These are phyloP conservation scores for Halyomorpha halys DNA, from an alignment of 1,140 invertebrate genomes.

Conservation along the genomic window DNA sequence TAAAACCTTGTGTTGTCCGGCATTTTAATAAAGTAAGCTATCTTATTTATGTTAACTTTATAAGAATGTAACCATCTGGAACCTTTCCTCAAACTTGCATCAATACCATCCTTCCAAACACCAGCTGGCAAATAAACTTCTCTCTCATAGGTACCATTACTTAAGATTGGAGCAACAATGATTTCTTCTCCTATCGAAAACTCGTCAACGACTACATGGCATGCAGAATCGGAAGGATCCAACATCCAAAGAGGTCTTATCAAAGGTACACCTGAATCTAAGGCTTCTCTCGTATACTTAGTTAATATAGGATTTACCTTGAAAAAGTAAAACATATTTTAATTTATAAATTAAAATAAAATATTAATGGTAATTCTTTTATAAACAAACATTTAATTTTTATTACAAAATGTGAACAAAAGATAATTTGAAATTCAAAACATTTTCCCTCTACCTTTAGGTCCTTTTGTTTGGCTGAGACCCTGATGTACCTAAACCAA, in stretches of 20 bases:
- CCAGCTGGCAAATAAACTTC: constrained; percentile 75
- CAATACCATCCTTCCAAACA: constrained; percentile 81
- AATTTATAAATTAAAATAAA: too few relatives aligned
- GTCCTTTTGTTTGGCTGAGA: too few relatives aligned
- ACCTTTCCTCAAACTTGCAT: constrained; percentile 70
- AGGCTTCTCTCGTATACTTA: constrained; percentile 60
- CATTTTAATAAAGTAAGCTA: constrained; percentile 76
- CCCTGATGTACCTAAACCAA: too few relatives aligned
- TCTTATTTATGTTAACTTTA: constrained; percentile 60
- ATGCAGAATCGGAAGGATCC: constrained; percentile 65
- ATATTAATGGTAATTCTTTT: too few relatives aligned
- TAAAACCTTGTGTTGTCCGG: constrained; percentile 71
- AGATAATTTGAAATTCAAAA: too few relatives aligned
- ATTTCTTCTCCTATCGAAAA: constrained; percentile 84
- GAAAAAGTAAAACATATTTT: constrained; percentile 5
- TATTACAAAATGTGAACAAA: too few relatives aligned
- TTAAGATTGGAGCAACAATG: constrained; percentile 80
- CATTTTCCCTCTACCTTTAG: too few relatives aligned
- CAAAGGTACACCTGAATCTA: constrained; percentile 69
- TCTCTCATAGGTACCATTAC: constrained; percentile 49
- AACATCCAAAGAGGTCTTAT: constrained; percentile 88
- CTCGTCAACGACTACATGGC: constrained; percentile 70
- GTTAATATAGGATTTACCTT: constrained; percentile 61
- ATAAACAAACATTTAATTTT: too few relatives aligned
- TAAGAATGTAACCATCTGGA: constrained; percentile 84